A percentile compares a stretch with the other conserved stretches of the same genome.
Conservation (phyloP, 2,888 invertebrate genomes). For the Polydrusus pterygomalis region DNA sequence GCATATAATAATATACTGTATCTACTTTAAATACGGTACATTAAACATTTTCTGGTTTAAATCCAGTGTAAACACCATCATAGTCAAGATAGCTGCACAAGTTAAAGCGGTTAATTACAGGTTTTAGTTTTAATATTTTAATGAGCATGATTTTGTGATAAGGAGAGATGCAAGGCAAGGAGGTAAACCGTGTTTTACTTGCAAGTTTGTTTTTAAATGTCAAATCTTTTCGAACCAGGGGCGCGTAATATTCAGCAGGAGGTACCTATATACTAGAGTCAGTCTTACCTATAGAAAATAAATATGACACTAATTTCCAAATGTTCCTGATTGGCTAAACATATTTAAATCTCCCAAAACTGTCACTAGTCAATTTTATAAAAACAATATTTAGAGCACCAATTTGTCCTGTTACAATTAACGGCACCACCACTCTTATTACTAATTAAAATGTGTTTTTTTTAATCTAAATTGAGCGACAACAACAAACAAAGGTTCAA, state of each 20-base stretch:
- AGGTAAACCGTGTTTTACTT: background rate
- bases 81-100: background rate
- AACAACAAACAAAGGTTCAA: background rate
- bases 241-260: too few species aligned
- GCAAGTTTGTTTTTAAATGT: background rate
- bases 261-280: too few species aligned
- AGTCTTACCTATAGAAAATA: slow-evolving; percentile 4
- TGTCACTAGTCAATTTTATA: background rate
- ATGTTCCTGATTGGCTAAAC: background rate
- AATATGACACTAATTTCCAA: background rate
- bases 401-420: background rate
- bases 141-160: background rate
- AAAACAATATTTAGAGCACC: background rate
- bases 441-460: too few species aligned
- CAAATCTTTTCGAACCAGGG: too few species aligned
- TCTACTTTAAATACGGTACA: slow-evolving; percentile 14
- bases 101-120: background rate
- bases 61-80: background rate
- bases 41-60: slow-evolving; percentile 2
- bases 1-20: background rate
- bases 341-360: background rate
- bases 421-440: too few species aligned
- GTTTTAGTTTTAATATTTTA: slow-evolving; percentile 7
- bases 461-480: background rate
- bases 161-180: background rate